Evolutionary conservation across 2,113 vertebrate species (phyloP).

Genomic region (Solea senegalensis): DNA sequence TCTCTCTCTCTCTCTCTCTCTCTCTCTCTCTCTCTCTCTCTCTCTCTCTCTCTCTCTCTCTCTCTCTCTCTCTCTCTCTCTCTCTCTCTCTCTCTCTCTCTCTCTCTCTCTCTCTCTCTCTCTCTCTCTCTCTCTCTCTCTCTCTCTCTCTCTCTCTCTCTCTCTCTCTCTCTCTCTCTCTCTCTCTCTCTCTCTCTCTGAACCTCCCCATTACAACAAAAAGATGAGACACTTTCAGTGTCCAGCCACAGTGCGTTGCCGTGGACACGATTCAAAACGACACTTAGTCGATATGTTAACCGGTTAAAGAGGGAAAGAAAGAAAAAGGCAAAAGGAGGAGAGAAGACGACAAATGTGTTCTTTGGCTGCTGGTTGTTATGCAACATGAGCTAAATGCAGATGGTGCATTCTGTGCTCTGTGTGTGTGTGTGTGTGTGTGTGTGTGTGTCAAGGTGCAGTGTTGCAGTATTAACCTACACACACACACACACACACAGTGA

Average conservation of each 20-base stretch:
- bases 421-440: constrained; percentile 8
- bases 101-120: too few species aligned
- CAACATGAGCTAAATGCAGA: constrained; percentile 56
- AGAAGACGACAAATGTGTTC: constrained; percentile 36
- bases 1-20: too few species aligned
- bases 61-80: too few species aligned
- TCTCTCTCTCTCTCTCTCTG: constrained; percentile 13
- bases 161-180: too few species aligned
- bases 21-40: too few species aligned
- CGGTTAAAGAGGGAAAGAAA: neutral
- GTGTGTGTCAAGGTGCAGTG: constrained; percentile 5
- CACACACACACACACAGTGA: too few species aligned
- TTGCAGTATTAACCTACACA: constrained; percentile 7
- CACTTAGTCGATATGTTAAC: constrained; percentile 55
- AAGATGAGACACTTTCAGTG: constrained; percentile 21
- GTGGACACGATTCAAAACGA: constrained; percentile 65
- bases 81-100: too few species aligned
- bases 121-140: too few species aligned
- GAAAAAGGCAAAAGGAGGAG: neutral
- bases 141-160: too few species aligned
- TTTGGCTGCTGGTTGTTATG: constrained; percentile 57
- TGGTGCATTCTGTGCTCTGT: constrained; percentile 21
- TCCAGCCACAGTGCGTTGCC: constrained; percentile 53
- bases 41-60: too few species aligned
- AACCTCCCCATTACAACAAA: constrained; percentile 30